phyloP scores from a whole-genome alignment of 2,113 vertebrate species.

The Tauraco erythrolophus region DNA sequence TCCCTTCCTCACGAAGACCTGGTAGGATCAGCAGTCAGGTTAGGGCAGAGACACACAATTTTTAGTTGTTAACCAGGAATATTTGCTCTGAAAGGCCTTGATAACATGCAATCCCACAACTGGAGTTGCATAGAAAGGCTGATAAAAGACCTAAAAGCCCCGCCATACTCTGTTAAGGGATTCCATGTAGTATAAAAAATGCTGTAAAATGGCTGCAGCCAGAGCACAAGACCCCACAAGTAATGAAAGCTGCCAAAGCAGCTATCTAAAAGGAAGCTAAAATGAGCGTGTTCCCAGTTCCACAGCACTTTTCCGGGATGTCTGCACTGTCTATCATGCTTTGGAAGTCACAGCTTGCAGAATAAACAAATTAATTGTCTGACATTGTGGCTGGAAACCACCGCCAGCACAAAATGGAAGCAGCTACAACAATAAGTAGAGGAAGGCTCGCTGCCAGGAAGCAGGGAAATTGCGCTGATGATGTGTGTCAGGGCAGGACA shows the following conservation, averaged over 20 bases:
- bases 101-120: background rate
- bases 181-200: background rate
- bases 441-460: conserved; percentile 13
- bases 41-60: background rate
- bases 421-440: conserved; percentile 38
- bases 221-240: background rate
- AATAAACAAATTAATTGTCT: conserved; percentile 56
- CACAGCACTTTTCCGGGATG: conserved; percentile 19
- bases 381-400: conserved; percentile 39
- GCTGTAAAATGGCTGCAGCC: conserved; percentile 12
- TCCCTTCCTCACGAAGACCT: background rate
- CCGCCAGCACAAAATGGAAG: conserved; percentile 39
- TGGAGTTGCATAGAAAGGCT: background rate
- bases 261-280: conserved; percentile 22
- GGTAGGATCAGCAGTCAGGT: background rate
- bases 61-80: background rate
- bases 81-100: background rate
- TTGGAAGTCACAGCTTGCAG: background rate
- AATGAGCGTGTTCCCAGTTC: background rate
- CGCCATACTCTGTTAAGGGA: background rate
- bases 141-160: background rate
- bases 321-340: conserved; percentile 29
- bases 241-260: background rate
- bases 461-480: background rate
- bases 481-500: background rate